Conservation (phyloP, 2,888 invertebrate species). For the Panopea generosa region DNA sequence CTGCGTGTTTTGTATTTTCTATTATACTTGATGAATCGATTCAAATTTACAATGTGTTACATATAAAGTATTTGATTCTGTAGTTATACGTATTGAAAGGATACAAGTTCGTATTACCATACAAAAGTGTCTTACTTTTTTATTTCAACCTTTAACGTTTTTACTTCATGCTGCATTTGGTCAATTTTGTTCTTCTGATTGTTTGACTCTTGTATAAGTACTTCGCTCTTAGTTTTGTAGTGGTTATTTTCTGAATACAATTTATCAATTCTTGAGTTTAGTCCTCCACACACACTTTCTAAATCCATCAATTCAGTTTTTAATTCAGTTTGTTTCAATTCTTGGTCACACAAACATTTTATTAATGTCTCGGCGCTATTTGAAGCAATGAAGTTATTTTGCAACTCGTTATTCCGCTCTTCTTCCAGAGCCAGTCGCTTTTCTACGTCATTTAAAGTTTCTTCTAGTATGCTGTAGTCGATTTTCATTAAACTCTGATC, state of each 20-base stretch:
- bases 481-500: conserved; percentile 39
- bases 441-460: conserved; percentile 25
- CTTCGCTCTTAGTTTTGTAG: conserved; percentile 33
- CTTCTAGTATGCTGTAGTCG: conserved; percentile 34
- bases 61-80: too few relatives aligned
- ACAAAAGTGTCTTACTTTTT: conserved; percentile 50
- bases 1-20: too few relatives aligned
- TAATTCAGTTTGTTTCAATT: conserved; percentile 10
- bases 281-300: conserved; percentile 11
- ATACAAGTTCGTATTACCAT: too few relatives aligned
- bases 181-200: conserved; percentile 46
- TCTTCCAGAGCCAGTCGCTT: conserved; percentile 22
- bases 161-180: conserved; percentile 43
- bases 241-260: conserved; percentile 34
- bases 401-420: conserved; percentile 8
- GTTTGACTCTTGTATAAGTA: conserved; percentile 35
- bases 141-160: conserved; percentile 40
- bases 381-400: not conserved
- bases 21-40: too few relatives aligned
- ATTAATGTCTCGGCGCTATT: not conserved
- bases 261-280: conserved; percentile 34
- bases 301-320: conserved; percentile 20
- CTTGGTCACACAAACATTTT: conserved; percentile 18
- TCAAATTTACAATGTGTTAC: too few relatives aligned
- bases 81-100: too few relatives aligned